phyloP scores from a whole-genome alignment of 2,113 vertebrate species.

The Xenopus laevis region DNA sequence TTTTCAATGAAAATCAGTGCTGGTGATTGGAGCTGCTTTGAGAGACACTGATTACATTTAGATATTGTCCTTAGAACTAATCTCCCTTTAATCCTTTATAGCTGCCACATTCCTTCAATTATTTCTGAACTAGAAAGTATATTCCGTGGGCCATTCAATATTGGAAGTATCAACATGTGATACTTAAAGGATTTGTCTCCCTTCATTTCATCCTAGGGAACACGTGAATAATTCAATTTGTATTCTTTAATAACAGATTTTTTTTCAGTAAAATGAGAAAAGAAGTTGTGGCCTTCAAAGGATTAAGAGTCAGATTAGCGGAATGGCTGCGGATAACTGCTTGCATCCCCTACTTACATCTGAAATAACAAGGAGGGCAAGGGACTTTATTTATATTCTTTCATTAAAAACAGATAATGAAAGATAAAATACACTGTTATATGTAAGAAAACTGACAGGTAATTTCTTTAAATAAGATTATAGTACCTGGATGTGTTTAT shows the following conservation, averaged over 20 bases:
- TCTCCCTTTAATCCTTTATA: slow-evolving; percentile 27
- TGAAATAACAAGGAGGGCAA: too few relatives aligned
- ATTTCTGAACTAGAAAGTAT: slow-evolving; percentile 51
- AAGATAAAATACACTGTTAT: too few relatives aligned
- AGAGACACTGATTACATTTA: too few relatives aligned
- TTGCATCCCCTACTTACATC: neutral
- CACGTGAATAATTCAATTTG: slow-evolving; percentile 40
- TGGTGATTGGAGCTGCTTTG: too few relatives aligned
- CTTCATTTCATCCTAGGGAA: neutral
- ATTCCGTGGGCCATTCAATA: slow-evolving; percentile 49
- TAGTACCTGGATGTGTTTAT: too few relatives aligned
- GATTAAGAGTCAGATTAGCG: slow-evolving; percentile 22
- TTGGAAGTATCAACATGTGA: slow-evolving; percentile 48
- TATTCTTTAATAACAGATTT: too few relatives aligned
- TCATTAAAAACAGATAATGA: too few relatives aligned
- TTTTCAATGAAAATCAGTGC: too few relatives aligned
- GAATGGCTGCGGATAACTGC: slow-evolving; percentile 4
- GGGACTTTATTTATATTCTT: too few relatives aligned
- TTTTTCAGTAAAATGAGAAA: slow-evolving; percentile 3
- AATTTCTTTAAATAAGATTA: too few relatives aligned
- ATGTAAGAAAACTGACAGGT: too few relatives aligned
- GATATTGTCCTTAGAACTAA: neutral
- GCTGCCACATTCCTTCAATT: slow-evolving; percentile 38
- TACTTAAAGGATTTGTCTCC: slow-evolving; percentile 49
- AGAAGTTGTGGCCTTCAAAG: neutral